Evolutionary conservation across 1,140 invertebrate genomes (phyloP), one percentile per base, ranked within the genome.

Genomic region (Ganaspis sp.): DNA sequence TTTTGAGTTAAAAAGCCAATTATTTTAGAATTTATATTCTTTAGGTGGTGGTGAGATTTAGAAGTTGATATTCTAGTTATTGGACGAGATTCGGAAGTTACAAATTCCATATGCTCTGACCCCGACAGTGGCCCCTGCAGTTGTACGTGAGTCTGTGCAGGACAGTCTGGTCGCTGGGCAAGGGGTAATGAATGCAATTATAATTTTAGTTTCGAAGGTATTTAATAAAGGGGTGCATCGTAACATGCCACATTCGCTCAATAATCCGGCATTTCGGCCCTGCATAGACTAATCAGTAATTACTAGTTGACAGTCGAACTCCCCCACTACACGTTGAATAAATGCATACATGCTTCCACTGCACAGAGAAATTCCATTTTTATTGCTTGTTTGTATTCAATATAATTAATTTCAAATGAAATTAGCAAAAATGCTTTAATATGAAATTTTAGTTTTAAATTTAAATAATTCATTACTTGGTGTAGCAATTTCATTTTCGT

Each of bases 181-280:
- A 84, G 85, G 81, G 82, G 80, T 86, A 89, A 87, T 89, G 86
- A 90, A 89, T 88, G 90, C 90, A 91, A 91, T 91, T 91, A 91
- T 90, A 90, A 91, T 91, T 91, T 91, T 91, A 91, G 91, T 91
- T 91, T 91, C 88, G 83, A 88, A 90, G 89, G 90, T 89, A 91
- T 91, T 91, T 90, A 91, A 90, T 90, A 91, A 90, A 90, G 89
- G 88, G 88, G 84, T 78, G 83, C 83, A 87, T 85, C 84, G 83
- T 74, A 82, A 79, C 80, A 81, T 74, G 73, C 80, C 74, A 75
- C 77, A 76, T 76, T 78, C 80, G 80, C 77, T 77, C 82, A 83
- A 73, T 80, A 79, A 85, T 81, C 82, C 78, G 77, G 77, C 78
- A 77, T 74, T 82, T 80, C 81, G 82, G 78, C 78, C 82, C 84